These are phyloP conservation scores for Pelobates cultripes DNA, from an alignment of 2,797 vertebrate species.

Conservation along the genomic window DNA sequence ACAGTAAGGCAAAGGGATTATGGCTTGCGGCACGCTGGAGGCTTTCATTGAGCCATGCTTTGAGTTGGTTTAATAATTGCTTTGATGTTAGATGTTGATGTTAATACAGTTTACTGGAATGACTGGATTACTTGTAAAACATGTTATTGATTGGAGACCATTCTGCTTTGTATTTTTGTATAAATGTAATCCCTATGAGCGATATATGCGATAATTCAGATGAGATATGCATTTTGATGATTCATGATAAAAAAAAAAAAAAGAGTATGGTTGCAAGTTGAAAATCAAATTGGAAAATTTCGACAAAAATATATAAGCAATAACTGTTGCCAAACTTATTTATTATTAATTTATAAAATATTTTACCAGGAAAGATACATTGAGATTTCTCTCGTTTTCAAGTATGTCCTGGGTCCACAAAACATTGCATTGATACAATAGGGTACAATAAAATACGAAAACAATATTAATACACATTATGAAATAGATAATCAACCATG, in stretches of 20 bases:
- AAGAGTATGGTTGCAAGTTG: neutral
- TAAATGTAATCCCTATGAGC: constrained; percentile 27
- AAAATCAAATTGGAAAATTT: no score
- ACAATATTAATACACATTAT: no score
- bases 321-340: no score
- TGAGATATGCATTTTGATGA: constrained; percentile 10
- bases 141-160: constrained; percentile 47
- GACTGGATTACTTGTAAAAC: constrained; percentile 56
- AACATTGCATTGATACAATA: no score
- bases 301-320: no score
- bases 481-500: no score
- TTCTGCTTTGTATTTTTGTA: constrained; percentile 31
- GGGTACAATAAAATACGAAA: no score
- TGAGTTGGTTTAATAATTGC: constrained; percentile 53
- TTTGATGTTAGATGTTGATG: constrained; percentile 56
- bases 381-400: no score
- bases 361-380: no score
- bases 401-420: no score
- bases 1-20: constrained; percentile 51
- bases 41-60: constrained; percentile 49
- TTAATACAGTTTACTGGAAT: constrained; percentile 55
- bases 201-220: constrained; percentile 11
- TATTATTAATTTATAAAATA: no score
- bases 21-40: constrained; percentile 51
- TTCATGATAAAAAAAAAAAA: neutral